These are phyloP conservation scores for Tympanuchus pallidicinctus DNA, from an alignment of 2,113 vertebrate genomes.

Conservation along the genomic window DNA sequence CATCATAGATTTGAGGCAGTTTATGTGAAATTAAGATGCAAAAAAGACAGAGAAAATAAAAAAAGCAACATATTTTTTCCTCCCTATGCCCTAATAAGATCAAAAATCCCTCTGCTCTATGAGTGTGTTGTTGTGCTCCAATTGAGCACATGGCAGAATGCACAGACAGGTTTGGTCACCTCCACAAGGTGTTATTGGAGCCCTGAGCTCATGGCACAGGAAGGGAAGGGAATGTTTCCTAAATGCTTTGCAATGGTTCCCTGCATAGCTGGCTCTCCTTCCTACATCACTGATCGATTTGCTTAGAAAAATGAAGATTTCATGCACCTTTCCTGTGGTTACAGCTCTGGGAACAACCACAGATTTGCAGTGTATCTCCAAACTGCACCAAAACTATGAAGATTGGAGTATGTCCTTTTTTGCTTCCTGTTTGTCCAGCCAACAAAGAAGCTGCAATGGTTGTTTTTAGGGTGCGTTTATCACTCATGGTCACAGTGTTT, in stretches of 20 bases:
- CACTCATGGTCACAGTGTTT: not conserved
- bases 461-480: not conserved
- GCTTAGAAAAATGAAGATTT: not conserved
- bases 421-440: not conserved
- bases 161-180: not conserved
- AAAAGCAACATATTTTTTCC: not conserved
- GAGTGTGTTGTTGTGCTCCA: not conserved
- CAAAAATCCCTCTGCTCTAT: not conserved
- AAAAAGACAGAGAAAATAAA: not conserved
- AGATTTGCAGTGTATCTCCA: not conserved
- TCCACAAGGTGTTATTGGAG: not conserved
- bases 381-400: not conserved
- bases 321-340: not conserved
- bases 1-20: not conserved
- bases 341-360: not conserved
- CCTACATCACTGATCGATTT: not conserved
- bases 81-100: not conserved
- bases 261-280: not conserved
- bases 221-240: not conserved
- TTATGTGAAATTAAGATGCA: conserved; percentile 53
- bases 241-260: not conserved
- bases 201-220: not conserved
- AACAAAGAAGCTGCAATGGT: not conserved
- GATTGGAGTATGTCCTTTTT: not conserved
- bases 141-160: not conserved